Evolutionary conservation across 2,797 vertebrate species (phyloP).

Genomic region (Botia almorhae): DNA sequence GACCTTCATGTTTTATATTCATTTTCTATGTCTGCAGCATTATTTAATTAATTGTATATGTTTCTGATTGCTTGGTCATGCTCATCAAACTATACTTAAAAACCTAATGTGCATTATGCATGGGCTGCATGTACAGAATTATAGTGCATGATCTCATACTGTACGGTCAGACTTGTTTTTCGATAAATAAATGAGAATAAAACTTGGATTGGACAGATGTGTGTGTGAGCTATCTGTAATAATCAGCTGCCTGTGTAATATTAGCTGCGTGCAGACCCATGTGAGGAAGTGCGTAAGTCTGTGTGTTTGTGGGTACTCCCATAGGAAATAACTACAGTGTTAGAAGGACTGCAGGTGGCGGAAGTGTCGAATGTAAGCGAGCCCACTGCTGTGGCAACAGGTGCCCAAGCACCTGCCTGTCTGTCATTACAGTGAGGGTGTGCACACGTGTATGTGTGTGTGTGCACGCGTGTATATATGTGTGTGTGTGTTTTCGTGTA

Average conservation of each 20-base stretch:
- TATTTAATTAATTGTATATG: conserved; percentile 11
- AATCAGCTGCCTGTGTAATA: neutral
- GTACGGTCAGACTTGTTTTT: neutral
- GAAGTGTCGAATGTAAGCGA: conserved; percentile 27
- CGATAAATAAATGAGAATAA: neutral
- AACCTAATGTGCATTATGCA: neutral
- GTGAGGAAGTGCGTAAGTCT: conserved; percentile 28
- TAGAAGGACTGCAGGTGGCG: conserved; percentile 55
- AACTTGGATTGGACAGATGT: neutral
- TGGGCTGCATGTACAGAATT: neutral
- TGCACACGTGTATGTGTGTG: conserved; percentile 35
- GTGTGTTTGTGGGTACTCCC: conserved; percentile 44
- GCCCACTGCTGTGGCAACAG: conserved; percentile 50
- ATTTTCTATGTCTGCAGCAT: neutral
- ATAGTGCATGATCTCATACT: neutral
- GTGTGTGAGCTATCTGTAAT: neutral
- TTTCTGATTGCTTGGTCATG: too few species aligned
- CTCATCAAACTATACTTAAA: too few species aligned
- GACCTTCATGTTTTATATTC: conserved; percentile 9
- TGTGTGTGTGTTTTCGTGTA: too few species aligned
- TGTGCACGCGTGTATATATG: neutral
- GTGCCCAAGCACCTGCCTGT: conserved; percentile 57
- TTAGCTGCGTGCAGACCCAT: conserved; percentile 55
- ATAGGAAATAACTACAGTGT: conserved; percentile 39
- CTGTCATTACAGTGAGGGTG: conserved; percentile 43